Evolutionary conservation across 2,888 invertebrate genomes (phyloP).

Genomic region (Dexiosoma caninum): DNA sequence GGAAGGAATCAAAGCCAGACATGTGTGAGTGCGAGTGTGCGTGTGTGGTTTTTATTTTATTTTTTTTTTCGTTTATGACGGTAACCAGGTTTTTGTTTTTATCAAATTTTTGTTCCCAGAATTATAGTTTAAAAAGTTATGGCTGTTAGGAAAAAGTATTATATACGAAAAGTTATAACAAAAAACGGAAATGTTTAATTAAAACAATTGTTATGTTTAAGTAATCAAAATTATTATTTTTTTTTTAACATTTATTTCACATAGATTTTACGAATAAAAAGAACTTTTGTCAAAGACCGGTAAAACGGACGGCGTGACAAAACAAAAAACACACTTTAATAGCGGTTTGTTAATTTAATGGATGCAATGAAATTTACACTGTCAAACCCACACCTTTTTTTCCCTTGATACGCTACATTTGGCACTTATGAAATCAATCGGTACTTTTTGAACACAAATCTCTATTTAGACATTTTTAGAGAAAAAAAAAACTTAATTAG

Average conservation of each 20-base stretch:
- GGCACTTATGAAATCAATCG: not conserved
- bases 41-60: conserved; percentile 17
- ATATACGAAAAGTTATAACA: not conserved
- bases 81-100: conserved; percentile 10
- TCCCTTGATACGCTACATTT: not conserved
- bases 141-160: not conserved
- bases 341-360: not conserved
- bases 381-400: conserved; percentile 22
- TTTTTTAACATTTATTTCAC: not conserved
- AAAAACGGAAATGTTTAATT: conserved; percentile 60
- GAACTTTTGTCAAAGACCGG: not conserved
- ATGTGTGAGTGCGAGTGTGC: too few relatives aligned
- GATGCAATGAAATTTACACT: not conserved
- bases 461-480: not conserved
- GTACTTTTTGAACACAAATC: not conserved
- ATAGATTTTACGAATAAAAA: not conserved
- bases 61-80: not conserved
- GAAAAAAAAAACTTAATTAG: not conserved
- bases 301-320: not conserved
- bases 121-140: not conserved
- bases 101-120: conserved; percentile 5
- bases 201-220: conserved; percentile 35
- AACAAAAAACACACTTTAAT: not conserved
- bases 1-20: not conserved
- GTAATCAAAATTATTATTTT: conserved; percentile 39